phyloP scores from a whole-genome alignment of 2,888 invertebrate genomes.

The Drosophila stalkeri region DNA sequence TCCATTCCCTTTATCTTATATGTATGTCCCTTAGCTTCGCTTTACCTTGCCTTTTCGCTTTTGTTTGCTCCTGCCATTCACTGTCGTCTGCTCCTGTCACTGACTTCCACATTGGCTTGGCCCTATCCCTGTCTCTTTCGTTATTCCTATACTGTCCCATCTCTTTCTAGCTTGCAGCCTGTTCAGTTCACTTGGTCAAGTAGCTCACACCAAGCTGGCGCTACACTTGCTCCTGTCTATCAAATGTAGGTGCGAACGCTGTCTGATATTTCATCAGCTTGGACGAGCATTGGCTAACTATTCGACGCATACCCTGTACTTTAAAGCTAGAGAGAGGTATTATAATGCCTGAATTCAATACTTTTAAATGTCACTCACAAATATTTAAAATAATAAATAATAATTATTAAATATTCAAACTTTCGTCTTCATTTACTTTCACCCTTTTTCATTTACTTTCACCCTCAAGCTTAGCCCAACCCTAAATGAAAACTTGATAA shows the following conservation, averaged over 20 bases:
- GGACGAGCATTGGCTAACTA: slow-evolving; percentile 59
- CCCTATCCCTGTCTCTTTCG: neutral
- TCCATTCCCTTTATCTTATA: neutral
- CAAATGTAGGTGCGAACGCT: slow-evolving; percentile 59
- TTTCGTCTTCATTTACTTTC: too few species aligned
- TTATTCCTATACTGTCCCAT: slow-evolving; percentile 2
- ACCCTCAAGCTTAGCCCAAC: neutral
- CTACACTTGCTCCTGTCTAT: slow-evolving; percentile 49
- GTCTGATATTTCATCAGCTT: slow-evolving; percentile 75
- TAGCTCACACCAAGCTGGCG: slow-evolving; percentile 22
- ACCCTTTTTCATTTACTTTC: too few species aligned
- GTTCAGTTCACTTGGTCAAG: slow-evolving; percentile 27
- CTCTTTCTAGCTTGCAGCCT: slow-evolving; percentile 8
- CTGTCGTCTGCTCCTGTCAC: slow-evolving; percentile 53
- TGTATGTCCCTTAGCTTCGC: slow-evolving; percentile 10
- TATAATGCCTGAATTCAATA: neutral
- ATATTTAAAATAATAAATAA: too few species aligned
- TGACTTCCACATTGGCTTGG: slow-evolving; percentile 25
- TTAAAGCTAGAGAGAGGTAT: neutral
- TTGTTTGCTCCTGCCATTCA: slow-evolving; percentile 68
- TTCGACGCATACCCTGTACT: slow-evolving; percentile 25
- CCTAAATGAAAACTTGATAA: neutral
- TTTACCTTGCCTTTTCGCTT: slow-evolving; percentile 37
- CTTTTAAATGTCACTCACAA: neutral
- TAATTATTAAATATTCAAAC: neutral